phyloP scores from a whole-genome alignment of 2,113 vertebrate genomes.

The Ardeotis arabs region DNA sequence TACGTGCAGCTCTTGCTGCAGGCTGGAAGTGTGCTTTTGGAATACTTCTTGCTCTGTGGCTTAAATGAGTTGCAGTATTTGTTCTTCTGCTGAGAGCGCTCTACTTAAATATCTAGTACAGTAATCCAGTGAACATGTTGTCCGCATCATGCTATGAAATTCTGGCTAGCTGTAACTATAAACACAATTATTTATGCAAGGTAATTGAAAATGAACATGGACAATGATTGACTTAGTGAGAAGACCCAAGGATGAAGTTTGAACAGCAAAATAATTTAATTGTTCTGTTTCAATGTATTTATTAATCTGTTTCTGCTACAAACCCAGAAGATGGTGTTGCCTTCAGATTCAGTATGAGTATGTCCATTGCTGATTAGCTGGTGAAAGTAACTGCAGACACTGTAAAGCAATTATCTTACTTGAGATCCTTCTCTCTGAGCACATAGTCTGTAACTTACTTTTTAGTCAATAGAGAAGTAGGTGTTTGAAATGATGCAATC shows the following conservation, averaged over 20 bases:
- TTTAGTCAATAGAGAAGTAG: not conserved
- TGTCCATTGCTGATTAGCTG: not conserved
- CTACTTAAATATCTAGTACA: not conserved
- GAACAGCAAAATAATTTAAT: not conserved
- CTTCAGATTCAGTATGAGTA: not conserved
- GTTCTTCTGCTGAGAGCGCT: not conserved
- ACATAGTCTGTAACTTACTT: not conserved
- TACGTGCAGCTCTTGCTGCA: not conserved
- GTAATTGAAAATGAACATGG: not conserved
- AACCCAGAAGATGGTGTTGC: not conserved
- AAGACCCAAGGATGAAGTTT: not conserved
- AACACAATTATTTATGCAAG: not conserved
- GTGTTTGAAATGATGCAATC: not conserved
- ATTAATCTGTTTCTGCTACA: not conserved
- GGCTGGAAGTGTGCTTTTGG: not conserved
- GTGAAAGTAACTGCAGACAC: not conserved
- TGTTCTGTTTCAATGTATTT: not conserved
- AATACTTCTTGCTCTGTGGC: not conserved
- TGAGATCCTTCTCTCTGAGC: not conserved
- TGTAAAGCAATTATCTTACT: not conserved
- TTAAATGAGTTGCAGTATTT: not conserved
- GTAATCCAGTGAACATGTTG: not conserved
- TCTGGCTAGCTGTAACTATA: not conserved
- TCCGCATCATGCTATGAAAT: not conserved
- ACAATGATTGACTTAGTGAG: not conserved